These are phyloP conservation scores for Fundulus diaphanus DNA, from an alignment of 2,797 vertebrate genomes.

Conservation along the genomic window DNA sequence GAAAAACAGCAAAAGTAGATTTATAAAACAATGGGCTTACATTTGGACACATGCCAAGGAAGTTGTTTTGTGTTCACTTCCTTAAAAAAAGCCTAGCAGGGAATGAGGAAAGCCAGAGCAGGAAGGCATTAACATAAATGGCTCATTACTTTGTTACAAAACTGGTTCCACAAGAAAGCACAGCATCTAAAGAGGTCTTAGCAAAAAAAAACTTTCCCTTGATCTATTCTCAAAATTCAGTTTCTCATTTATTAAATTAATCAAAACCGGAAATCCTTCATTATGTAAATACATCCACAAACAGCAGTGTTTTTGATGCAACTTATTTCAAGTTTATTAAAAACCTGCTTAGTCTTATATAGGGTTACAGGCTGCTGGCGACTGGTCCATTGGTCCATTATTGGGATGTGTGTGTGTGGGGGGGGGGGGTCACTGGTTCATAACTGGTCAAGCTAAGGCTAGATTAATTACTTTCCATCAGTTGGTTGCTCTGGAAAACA, in stretches of 20 bases:
- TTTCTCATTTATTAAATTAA: neutral
- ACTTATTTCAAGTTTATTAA: neutral
- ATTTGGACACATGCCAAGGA: neutral
- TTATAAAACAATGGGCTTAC: neutral
- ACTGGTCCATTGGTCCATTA: neutral
- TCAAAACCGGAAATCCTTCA: neutral
- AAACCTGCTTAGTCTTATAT: neutral
- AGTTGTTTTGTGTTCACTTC: neutral
- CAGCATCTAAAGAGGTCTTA: neutral
- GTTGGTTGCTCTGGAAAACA: neutral
- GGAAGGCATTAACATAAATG: neutral
- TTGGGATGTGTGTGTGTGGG: no score
- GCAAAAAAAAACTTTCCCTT: neutral
- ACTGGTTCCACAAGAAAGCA: neutral
- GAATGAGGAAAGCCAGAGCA: neutral
- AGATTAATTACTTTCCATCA: neutral
- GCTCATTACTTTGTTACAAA: neutral
- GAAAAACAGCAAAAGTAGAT: neutral
- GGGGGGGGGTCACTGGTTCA: no score
- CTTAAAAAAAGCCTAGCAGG: neutral
- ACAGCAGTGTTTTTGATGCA: neutral
- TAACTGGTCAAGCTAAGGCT: neutral
- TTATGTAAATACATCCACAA: neutral
- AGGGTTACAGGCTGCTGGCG: neutral
- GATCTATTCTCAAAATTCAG: neutral